Base-by-base conservation (phyloP, 2,797 vertebrate species). In the Semotilus atromaculatus region DNA sequence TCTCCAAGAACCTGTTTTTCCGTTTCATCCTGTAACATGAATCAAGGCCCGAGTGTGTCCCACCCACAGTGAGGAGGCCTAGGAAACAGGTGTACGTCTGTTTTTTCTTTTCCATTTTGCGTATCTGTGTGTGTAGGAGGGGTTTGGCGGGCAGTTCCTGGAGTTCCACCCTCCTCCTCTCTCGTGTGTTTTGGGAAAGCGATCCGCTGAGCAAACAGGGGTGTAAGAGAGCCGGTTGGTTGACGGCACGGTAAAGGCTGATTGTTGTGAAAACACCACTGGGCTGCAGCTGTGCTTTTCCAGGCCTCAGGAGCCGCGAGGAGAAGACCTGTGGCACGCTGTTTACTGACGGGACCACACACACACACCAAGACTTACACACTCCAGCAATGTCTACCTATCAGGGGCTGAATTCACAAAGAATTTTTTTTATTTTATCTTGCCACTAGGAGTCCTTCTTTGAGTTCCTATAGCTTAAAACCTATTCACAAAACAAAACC, bases 261-360 rank as follows among this genome's bases (percentile, higher is more conserved):
- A 79, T 86, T 87, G 81, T 87, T 90, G 82, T 88, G 85, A 87
- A 88, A 89, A 89, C 78, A 88, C 71, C 70, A 83, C 85, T 87
- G 87, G 86, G 84, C 62, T 86, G 80, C 91, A 90, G 88, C 90
- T 92, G 89, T 90, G 84, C 86, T 88, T 91, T 89, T 86, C 85
- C 88, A 86, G 76, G 43, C 83, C 87, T 29, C 75, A 81, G 55
- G 53, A 79, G 83, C 55, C 74, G 38, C 82, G 81, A 80, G 76
- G 82, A 77, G 51, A 73, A 67, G 77, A 76, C 84, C 81, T 55
- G 79, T 75, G 75, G 79, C 86, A 86, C 16, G 62, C 79, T 84
- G 83, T 83, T 87, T 82, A 85, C 83, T 76, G 84, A 86, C 51
- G 43, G 86, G 92, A 90, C 90, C 91, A 89, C 92, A 90, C 48